A percentile compares a stretch with the other conserved stretches of the same genome.
Evolutionary conservation across 2,797 vertebrate species (phyloP).

Genomic region (Orientallactaga sibirica): DNA sequence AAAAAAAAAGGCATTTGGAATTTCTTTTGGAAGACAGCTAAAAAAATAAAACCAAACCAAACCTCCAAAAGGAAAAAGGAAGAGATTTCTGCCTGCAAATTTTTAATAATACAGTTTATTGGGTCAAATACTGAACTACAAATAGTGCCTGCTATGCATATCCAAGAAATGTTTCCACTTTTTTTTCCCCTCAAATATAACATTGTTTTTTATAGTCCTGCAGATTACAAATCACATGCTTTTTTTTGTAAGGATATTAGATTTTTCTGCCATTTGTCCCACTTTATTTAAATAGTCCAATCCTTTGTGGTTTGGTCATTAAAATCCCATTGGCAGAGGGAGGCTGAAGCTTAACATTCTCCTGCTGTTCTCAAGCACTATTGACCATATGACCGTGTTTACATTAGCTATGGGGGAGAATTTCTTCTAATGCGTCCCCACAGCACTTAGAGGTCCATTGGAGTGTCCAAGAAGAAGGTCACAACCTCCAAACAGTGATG

Average conservation of each 20-base stretch:
- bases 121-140: slow-evolving; percentile 82
- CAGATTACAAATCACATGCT: slow-evolving; percentile 85
- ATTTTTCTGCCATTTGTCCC: slow-evolving; percentile 87
- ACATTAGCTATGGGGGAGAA: slow-evolving; percentile 61
- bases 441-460: slow-evolving; percentile 11
- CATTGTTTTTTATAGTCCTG: slow-evolving; percentile 83
- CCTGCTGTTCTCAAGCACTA: slow-evolving; percentile 86
- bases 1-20: slow-evolving; percentile 62
- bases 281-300: slow-evolving; percentile 86
- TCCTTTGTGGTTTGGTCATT: slow-evolving; percentile 88
- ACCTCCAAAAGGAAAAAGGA: slow-evolving; percentile 78
- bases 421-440: slow-evolving; percentile 63
- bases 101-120: slow-evolving; percentile 86
- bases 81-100: slow-evolving; percentile 81
- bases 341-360: slow-evolving; percentile 86
- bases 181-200: slow-evolving; percentile 75
- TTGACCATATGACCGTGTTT: slow-evolving; percentile 82
- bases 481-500: not conserved
- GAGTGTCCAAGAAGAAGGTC: not conserved
- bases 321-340: slow-evolving; percentile 87
- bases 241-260: slow-evolving; percentile 82
- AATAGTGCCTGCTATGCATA: slow-evolving; percentile 76
- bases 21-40: slow-evolving; percentile 84
- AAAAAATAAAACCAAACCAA: slow-evolving; percentile 84
- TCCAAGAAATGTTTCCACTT: slow-evolving; percentile 80